phyloP scores from a whole-genome alignment of 2,113 vertebrate species.

The Rafetus swinhoei region DNA sequence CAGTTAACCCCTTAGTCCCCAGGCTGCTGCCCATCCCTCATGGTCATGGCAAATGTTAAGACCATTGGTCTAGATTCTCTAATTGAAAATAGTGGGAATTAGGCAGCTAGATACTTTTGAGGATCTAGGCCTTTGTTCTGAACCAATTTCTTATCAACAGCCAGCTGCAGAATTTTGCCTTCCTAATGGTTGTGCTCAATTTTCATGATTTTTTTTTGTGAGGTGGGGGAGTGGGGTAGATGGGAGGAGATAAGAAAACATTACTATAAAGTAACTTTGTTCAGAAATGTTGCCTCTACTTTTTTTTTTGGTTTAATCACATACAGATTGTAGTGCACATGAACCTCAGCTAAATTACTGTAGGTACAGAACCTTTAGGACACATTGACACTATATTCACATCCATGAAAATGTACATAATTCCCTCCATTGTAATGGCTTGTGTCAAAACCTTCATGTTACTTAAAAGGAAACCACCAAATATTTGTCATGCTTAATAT shows the following conservation, averaged over 20 bases:
- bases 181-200: not conserved
- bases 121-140: not conserved
- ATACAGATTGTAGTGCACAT: not conserved
- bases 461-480: not conserved
- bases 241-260: not conserved
- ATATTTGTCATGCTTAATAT: not conserved
- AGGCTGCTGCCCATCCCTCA: too few relatives aligned
- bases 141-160: not conserved
- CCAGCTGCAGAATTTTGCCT: not conserved
- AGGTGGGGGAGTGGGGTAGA: rapidly evolving
- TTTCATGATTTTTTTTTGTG: conserved; percentile 12
- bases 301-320: not conserved
- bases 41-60: not conserved
- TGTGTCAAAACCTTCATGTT: not conserved
- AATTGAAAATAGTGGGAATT: not conserved
- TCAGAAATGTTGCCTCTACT: not conserved
- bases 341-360: not conserved
- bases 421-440: not conserved
- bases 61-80: not conserved
- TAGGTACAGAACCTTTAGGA: not conserved
- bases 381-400: not conserved
- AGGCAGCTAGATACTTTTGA: not conserved
- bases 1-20: too few relatives aligned
- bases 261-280: not conserved
- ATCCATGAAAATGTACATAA: not conserved